Evolutionary conservation across 2,888 invertebrate species (phyloP), one percentile per base, ranked within the genome.

Genomic region (Acronicta aceris): DNA sequence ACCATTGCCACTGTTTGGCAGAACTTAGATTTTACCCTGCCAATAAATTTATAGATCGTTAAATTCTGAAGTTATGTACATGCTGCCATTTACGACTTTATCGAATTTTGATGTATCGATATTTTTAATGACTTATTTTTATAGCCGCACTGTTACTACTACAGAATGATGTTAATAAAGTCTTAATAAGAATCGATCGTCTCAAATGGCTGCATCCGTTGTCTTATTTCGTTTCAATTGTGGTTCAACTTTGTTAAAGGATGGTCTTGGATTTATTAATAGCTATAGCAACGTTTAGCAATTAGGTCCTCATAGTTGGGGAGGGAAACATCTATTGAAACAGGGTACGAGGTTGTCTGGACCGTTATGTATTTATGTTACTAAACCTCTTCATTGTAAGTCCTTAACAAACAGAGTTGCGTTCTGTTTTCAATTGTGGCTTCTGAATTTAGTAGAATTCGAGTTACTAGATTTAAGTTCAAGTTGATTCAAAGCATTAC

Each of bases 161-260:
- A 21, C 21, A 21, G 21, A n/a, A n/a, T n/a, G n/a, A 71, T 60
- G 50, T 54, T 70, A 65, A 75, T 80, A 65, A 65, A 59, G 54
- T 60, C 81, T 81, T 82, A 81, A 85, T 92, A 89, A 93, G 88
- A 85, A 78, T 78, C 79, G 83, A 87, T 72, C 83, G 82, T 87
- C 89, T 89, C 89, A 91, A 93, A 92, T 83, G 91, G 85, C 76
- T 83, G 84, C 90, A 90, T 94, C 93, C 92, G 93, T 83, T 86
- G 85, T 84, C 85, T 87, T 84, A 81, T 78, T 75, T 81, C 76
- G 76, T 78, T 78, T 79, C 81, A 83, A 79, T 82, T 83, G 81
- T 81, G 78, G 81, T 79, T 76, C 68, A 83, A 82, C 83, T 83
- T 85, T 79, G 74, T 81, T 75, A 79, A 81, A 78, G 76, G 75